Evolutionary conservation across 1,140 invertebrate genomes (phyloP).

Genomic region (Drosophila bifasciata): DNA sequence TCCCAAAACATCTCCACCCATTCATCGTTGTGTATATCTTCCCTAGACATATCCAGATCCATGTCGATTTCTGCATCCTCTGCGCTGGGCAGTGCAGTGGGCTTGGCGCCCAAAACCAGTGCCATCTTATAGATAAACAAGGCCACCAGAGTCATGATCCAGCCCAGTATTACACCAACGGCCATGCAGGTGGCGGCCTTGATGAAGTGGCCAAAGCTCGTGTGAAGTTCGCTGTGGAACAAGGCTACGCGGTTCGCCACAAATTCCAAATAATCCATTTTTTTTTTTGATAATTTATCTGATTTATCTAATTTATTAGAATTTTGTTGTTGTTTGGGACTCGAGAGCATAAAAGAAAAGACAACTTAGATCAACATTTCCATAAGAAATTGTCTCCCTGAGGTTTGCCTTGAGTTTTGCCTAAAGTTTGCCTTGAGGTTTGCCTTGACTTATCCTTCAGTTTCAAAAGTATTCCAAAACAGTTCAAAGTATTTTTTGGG

Average conservation of each 20-base stretch:
- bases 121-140: conserved; percentile 50
- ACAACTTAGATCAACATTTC: too few relatives aligned
- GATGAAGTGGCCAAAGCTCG: conserved; percentile 54
- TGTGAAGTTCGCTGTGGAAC: conserved; percentile 49
- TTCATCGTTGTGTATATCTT: too few relatives aligned
- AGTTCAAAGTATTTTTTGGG: too few relatives aligned
- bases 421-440: too few relatives aligned
- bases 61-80: conserved; percentile 56
- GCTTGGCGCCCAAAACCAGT: conserved; percentile 13
- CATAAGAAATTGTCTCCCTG: too few relatives aligned
- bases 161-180: conserved; percentile 60
- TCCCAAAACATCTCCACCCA: too few relatives aligned
- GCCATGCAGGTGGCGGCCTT: conserved; percentile 59
- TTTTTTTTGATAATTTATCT: conserved; percentile 11
- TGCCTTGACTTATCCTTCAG: too few relatives aligned
- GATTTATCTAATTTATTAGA: neutral
- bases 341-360: too few relatives aligned
- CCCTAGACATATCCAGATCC: too few relatives aligned
- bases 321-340: too few relatives aligned
- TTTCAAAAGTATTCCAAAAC: neutral
- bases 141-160: conserved; percentile 53
- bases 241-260: conserved; percentile 36
- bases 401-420: too few relatives aligned
- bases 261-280: conserved; percentile 54
- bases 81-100: conserved; percentile 3